phyloP scores from a whole-genome alignment of 2,888 invertebrate genomes.

The Odontomyia ornata region DNA sequence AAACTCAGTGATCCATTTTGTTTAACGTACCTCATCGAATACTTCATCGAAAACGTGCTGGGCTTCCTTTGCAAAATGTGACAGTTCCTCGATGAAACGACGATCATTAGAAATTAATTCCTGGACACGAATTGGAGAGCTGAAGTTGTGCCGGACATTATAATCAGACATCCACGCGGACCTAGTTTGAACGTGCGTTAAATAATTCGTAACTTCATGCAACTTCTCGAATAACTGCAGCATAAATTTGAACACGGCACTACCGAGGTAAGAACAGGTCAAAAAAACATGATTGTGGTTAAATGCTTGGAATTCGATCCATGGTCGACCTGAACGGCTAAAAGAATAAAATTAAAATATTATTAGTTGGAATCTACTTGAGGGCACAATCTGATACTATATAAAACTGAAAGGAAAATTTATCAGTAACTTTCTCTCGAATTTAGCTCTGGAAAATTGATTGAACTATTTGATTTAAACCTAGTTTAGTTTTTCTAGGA shows the following conservation, averaged over 20 bases:
- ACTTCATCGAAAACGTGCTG: constrained; percentile 68
- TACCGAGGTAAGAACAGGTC: constrained; percentile 73
- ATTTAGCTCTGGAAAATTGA: too few relatives aligned
- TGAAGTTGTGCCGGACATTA: constrained; percentile 74
- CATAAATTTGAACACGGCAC: constrained; percentile 66
- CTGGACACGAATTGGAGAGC: constrained; percentile 72
- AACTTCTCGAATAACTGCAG: constrained; percentile 62
- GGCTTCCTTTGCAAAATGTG: constrained; percentile 67
- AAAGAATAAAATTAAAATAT: constrained; percentile 14
- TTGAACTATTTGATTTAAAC: too few relatives aligned
- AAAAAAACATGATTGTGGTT: constrained; percentile 72
- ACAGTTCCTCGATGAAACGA: constrained; percentile 68
- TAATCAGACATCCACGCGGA: constrained; percentile 76
- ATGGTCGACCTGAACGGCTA: constrained; percentile 63
- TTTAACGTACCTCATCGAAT: constrained; percentile 65
- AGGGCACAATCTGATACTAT: not conserved
- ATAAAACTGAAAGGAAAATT: not conserved
- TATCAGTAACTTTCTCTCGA: not conserved
- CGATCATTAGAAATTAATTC: constrained; percentile 69
- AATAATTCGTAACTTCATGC: constrained; percentile 61
- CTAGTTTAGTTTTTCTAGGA: too few relatives aligned
- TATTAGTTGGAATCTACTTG: not conserved
- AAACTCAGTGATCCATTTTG: too few relatives aligned
- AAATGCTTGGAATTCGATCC: constrained; percentile 69
- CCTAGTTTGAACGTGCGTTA: constrained; percentile 58